Conservation (phyloP, 2,888 invertebrate genomes). For the Leptopilina drosophilae region DNA sequence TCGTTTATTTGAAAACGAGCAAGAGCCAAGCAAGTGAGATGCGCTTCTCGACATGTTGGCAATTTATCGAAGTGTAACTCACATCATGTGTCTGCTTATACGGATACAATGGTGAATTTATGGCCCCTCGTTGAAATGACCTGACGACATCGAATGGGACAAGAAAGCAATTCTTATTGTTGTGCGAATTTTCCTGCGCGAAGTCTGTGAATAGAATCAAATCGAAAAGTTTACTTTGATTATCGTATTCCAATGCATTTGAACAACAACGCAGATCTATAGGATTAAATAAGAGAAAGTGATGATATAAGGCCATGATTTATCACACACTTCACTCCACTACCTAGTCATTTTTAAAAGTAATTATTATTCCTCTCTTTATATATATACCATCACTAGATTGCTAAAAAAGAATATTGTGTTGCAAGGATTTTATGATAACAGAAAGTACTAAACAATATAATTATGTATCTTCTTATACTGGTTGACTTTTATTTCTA, state of each 20-base stretch:
- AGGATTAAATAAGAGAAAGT: constrained; percentile 17
- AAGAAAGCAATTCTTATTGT: background rate
- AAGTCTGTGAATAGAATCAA: constrained; percentile 7
- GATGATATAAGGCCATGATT: background rate
- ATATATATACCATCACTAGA: background rate
- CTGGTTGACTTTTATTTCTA: too few species aligned
- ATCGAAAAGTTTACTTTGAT: background rate
- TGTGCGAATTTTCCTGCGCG: constrained; percentile 8
- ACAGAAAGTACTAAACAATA: too few species aligned
- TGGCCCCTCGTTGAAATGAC: constrained; percentile 21
- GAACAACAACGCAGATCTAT: background rate
- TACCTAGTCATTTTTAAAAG: constrained; percentile 15
- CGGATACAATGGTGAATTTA: constrained; percentile 27
- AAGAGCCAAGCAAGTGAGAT: background rate
- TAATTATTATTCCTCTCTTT: background rate
- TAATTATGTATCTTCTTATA: too few species aligned
- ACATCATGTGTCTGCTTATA: constrained; percentile 28
- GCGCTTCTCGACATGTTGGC: constrained; percentile 2
- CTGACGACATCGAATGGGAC: constrained; percentile 29
- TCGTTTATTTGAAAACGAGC: background rate
- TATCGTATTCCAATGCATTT: background rate
- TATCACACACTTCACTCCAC: background rate
- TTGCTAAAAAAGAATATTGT: background rate
- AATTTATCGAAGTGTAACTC: constrained; percentile 39
- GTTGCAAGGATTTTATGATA: background rate